phyloP scores from a whole-genome alignment of 1,140 invertebrate genomes.

The Anastatus disparis region DNA sequence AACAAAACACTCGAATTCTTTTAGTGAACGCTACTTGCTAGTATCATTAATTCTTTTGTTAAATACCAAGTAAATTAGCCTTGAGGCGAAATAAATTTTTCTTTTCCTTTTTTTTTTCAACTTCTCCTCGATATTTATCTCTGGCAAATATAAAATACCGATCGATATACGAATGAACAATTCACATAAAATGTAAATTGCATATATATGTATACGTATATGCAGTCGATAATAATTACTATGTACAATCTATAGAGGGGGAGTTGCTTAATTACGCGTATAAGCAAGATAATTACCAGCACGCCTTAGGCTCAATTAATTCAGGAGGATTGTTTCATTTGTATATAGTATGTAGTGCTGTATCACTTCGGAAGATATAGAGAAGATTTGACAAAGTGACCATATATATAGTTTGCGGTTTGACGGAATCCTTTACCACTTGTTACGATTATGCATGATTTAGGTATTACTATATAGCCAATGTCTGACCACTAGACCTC shows the following conservation, averaged over 20 bases:
- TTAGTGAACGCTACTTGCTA: neutral
- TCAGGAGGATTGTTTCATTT: neutral
- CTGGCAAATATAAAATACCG: neutral
- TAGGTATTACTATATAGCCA: neutral
- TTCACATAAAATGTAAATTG: neutral
- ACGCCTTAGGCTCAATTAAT: conserved; percentile 14
- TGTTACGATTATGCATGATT: conserved; percentile 20
- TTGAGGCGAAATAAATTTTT: neutral
- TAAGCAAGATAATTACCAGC: neutral
- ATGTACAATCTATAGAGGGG: neutral
- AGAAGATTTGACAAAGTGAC: conserved; percentile 9
- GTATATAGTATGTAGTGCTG: neutral
- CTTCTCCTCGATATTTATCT: conserved; percentile 11
- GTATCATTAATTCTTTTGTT: conserved; percentile 19
- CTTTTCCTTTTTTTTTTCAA: too few species aligned
- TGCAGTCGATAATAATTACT: neutral
- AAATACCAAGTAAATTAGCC: conserved; percentile 9
- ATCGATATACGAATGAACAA: neutral
- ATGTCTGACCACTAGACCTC: neutral
- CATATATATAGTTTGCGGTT: neutral
- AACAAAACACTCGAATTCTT: neutral
- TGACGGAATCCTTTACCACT: neutral
- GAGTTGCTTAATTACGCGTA: conserved; percentile 8
- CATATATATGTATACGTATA: conserved; percentile 3
- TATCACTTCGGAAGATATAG: neutral